phyloP scores from a whole-genome alignment of 2,113 vertebrate genomes.

The Danio rerio region GRCz12tu NC_133176.1:27610501-27611000 shows the following conservation, averaged over 20 bases:
- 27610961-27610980: constrained; percentile 91
- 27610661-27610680: constrained; percentile 75
- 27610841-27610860: constrained; percentile 68
- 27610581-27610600: constrained; percentile 66
- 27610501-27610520: constrained; percentile 87
- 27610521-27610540: constrained; percentile 92
- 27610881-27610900: constrained; percentile 50
- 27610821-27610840: constrained; percentile 60
- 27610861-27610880: constrained; percentile 60
- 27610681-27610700: constrained; percentile 76
- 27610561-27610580: constrained; percentile 80
- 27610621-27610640: constrained; percentile 77
- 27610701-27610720: constrained; percentile 91
- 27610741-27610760: constrained; percentile 63
- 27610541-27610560: constrained; percentile 94
- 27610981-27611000: constrained; percentile 92
- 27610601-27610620: constrained; percentile 77
- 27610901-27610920: constrained; percentile 67
- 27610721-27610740: constrained; percentile 73
- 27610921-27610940: constrained; percentile 67
- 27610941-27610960: constrained; percentile 86
- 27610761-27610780: constrained; percentile 75
- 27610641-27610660: constrained; percentile 64
- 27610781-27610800: constrained; percentile 56
- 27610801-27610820: constrained; percentile 60